Evolutionary conservation across 2,888 invertebrate genomes (phyloP), one percentile per base, ranked within the genome.

Genomic region (Nebria salina): DNA sequence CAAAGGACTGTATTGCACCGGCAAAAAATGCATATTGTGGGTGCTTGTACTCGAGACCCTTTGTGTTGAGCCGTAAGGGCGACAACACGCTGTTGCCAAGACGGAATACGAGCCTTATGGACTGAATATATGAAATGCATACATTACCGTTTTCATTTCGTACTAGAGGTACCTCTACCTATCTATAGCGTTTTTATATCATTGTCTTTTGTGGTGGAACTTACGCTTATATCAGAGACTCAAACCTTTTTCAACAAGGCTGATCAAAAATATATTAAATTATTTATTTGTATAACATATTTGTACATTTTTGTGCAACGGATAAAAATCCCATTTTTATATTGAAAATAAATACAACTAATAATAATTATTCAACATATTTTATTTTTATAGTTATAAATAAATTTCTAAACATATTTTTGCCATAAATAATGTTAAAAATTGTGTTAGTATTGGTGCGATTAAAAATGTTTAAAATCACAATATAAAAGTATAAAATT

Each of bases 1-100:
- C 84, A 85, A 85, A 84, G 84, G 84, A 81, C 81, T 80, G 54
- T 54, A 76, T 76, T 73, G 81, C 76, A 81, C 81, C 72, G 73
- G 41, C 76, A 76, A 81, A 81, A 81, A 76, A 81, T 76, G 80
- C 80, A 80, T 66, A 81, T 81, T 81, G 81, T 81, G 81, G 81
- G 81, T 81, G 76, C 81, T 81, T 54, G 54, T 54, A 13, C 13
- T 11, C 9, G 42, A 75, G 25, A 65, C 75, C 68, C 80, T 80
- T 80, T 80, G 80, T 80, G 75, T 8, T 26, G 34, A 15, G 26
- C 54, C 54, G 54, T 80, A 80, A 64, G 64, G 80, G 20, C 34
- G 8, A 80, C 6, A 70, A 54, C 75, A 9, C 26, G 70, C 7
- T 5, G 26, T 41, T 11, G 15, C 11, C 25, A 25, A 11, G 7